Evolutionary conservation across 2,113 vertebrate genomes (phyloP), one percentile per base, ranked within the genome.

Genomic region (Heloderma charlesbogerti): DNA sequence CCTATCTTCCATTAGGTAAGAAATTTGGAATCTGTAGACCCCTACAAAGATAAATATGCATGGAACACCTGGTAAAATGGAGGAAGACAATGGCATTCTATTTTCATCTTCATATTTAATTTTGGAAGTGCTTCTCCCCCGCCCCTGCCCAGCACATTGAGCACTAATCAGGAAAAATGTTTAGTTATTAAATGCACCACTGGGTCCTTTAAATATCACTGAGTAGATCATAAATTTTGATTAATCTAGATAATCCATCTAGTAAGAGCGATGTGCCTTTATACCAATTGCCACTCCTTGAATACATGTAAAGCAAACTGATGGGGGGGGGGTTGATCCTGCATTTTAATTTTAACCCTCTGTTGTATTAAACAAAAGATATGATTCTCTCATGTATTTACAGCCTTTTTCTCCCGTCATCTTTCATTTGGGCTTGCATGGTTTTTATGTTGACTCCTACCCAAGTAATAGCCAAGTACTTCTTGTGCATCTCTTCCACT

Each of bases 101-200:
- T 12, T 40, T 34, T 34, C 60, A 74, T 4, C 77, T 13, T 3
- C 0, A 88, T 82, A 82, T 79, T 84, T 94, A 66, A 94, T 86
- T 95, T 92, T 91, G 45, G 91, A 80, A 72, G 80, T 94, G n/a
- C 87, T 85, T 80, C 92, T 16, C 16, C 60, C 20, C 20, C 60
- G 3, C 60, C 10, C 8, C 48, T n/a, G n/a, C n/a, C n/a, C 12
- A 60, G 12, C 57, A 60, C 60, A 22, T 63, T 93, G 90, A 94
- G 78, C 87, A 89, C 93, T 96, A 96, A 98, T 97, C 93, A 95
- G 95, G 91, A 96, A 95, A 94, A 96, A 94, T 96, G 96, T 95
- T 96, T 96, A 85, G 91, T 94, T 96, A 95, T 97, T 96, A 97
- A 97, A 97, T 93, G 96, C 95, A 96, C 92, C 95, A 95, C 75